phyloP scores from a whole-genome alignment of 2,888 invertebrate species.

The Glaucopsyche alexis region DNA sequence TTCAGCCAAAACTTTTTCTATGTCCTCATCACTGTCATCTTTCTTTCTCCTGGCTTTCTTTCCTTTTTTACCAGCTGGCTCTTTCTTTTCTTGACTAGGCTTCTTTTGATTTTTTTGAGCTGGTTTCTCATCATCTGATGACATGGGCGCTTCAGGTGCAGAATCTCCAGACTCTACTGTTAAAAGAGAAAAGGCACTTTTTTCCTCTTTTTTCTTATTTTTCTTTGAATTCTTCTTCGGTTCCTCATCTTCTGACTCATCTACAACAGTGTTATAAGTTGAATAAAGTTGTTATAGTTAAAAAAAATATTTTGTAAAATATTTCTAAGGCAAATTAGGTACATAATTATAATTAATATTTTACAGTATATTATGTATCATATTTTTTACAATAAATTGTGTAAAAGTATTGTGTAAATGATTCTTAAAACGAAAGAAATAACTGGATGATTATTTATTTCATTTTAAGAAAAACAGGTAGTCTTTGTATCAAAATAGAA shows the following conservation, averaged over 20 bases:
- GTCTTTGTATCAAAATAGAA: too few species aligned
- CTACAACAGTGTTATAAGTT: slow-evolving; percentile 42
- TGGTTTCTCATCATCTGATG: slow-evolving; percentile 71
- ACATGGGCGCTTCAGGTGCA: slow-evolving; percentile 62
- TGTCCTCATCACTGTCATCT: slow-evolving; percentile 88
- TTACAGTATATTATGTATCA: too few species aligned
- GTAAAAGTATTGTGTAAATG: too few species aligned
- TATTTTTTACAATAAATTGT: too few species aligned
- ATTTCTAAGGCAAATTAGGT: too few species aligned
- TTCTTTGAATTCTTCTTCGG: slow-evolving; percentile 68
- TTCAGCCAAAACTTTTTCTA: slow-evolving; percentile 91
- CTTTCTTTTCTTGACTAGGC: slow-evolving; percentile 64
- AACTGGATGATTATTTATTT: too few species aligned
- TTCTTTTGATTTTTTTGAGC: slow-evolving; percentile 62
- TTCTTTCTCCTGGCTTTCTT: slow-evolving; percentile 87
- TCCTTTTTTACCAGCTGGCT: slow-evolving; percentile 82
- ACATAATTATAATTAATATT: too few species aligned
- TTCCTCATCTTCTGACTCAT: slow-evolving; percentile 70
- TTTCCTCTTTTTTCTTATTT: slow-evolving; percentile 71
- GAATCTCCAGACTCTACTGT: slow-evolving; percentile 82
- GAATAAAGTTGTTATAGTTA: not conserved
- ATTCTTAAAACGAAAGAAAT: too few species aligned
- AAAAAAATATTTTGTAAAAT: not conserved
- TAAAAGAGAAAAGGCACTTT: slow-evolving; percentile 84
- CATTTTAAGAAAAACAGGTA: too few species aligned